Percentiles rank a stretch among this genome's conserved stretches.
These are phyloP conservation scores for Monodelphis domestica DNA, from an alignment of 2,797 vertebrate species.

Conservation along the genomic window DNA sequence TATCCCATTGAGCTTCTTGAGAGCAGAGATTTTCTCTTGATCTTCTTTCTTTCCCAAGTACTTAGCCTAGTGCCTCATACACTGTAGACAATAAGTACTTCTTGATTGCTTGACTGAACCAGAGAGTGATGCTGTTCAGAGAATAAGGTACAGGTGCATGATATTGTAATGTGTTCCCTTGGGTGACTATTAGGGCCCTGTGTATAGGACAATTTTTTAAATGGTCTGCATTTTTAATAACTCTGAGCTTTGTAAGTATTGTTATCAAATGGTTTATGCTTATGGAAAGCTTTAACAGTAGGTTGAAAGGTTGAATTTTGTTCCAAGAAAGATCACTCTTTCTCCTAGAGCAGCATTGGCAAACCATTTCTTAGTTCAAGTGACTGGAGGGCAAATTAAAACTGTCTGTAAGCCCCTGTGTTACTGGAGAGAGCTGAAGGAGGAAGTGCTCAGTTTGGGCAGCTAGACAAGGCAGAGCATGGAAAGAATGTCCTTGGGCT, in stretches of 20 bases:
- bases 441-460: no score
- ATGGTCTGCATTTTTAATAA: neutral
- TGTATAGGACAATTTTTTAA: neutral
- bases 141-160: neutral
- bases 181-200: neutral
- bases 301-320: neutral
- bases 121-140: neutral
- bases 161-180: neutral
- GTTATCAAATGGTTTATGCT: neutral
- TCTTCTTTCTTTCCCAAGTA: neutral
- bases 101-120: neutral
- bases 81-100: neutral
- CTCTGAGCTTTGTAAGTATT: neutral
- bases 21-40: neutral
- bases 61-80: neutral
- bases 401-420: no score
- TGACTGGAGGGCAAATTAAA: no score
- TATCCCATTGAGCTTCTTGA: neutral
- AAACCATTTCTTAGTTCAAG: no score
- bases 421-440: no score
- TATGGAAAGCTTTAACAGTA: neutral
- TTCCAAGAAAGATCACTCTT: neutral
- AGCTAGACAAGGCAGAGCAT: no score
- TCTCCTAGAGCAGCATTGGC: no score
- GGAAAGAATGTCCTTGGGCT: no score